Evolutionary conservation across 2,113 vertebrate species (phyloP).

Genomic region (Eupsittula cactorum): DNA sequence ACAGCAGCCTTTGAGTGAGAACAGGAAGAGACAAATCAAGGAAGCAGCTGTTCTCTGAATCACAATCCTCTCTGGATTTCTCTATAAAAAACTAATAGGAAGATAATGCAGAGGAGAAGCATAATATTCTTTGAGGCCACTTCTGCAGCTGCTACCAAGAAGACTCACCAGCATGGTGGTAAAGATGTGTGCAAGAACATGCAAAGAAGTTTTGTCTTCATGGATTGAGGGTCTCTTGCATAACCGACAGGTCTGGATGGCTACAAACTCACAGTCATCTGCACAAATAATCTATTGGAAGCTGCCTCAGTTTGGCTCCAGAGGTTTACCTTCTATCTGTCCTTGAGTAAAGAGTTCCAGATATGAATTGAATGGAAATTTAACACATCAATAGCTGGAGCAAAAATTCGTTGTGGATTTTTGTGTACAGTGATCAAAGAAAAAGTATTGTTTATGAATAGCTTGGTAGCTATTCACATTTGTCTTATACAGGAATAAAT

Average conservation of each 20-base stretch:
- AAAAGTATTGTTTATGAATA: not conserved
- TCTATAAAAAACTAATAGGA: not conserved
- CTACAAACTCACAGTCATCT: not conserved
- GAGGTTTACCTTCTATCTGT: not conserved
- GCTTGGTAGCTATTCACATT: not conserved
- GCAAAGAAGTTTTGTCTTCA: not conserved
- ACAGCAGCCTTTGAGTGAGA: not conserved
- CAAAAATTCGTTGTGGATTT: not conserved
- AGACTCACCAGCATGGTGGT: not conserved
- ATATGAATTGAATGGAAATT: not conserved
- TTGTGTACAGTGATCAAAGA: not conserved
- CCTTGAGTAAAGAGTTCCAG: not conserved
- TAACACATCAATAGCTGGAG: not conserved
- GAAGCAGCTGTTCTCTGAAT: constrained; percentile 64
- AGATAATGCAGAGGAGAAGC: not conserved
- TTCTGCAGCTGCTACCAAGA: not conserved
- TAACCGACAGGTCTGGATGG: not conserved
- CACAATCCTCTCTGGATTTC: constrained; percentile 49
- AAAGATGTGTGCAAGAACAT: not conserved
- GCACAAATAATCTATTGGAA: not conserved
- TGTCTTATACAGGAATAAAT: not conserved
- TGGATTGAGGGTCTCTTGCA: not conserved
- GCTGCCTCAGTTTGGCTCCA: not conserved
- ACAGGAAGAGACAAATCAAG: constrained; percentile 39
- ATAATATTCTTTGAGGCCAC: not conserved